Conservation (phyloP, 2,888 invertebrate genomes). For the Neoaliturus tenellus region DNA sequence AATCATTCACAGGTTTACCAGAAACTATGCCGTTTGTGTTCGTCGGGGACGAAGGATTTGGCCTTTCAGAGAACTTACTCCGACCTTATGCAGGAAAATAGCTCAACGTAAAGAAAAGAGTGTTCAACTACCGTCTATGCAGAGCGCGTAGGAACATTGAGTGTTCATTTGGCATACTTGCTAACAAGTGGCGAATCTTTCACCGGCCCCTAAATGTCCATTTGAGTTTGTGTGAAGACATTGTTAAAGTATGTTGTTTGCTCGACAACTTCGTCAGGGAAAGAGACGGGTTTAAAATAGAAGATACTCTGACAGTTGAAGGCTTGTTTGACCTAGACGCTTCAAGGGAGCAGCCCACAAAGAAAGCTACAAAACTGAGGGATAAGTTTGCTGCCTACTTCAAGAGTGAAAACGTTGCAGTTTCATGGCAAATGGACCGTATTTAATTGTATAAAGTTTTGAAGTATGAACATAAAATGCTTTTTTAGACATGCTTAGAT, state of each 20-base stretch:
- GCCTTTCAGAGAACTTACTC: constrained; percentile 53
- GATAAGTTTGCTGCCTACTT: constrained; percentile 36
- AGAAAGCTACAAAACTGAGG: constrained; percentile 26
- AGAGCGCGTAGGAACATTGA: constrained; percentile 65
- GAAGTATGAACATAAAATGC: too few relatives aligned
- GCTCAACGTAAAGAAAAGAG: constrained; percentile 59
- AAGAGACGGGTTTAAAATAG: constrained; percentile 60
- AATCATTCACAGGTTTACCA: background rate
- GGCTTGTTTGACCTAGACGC: constrained; percentile 43
- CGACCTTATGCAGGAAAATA: constrained; percentile 61
- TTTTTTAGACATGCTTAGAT: too few relatives aligned
- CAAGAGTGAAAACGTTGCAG: constrained; percentile 7
- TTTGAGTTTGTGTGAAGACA: constrained; percentile 64
- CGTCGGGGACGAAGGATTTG: constrained; percentile 64
- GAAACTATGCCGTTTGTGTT: constrained; percentile 58
- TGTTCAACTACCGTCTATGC: constrained; percentile 66
- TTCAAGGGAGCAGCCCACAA: background rate
- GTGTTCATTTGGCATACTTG: constrained; percentile 62
- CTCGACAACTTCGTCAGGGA: constrained; percentile 62
- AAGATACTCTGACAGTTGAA: constrained; percentile 61
- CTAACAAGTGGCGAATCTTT: constrained; percentile 70
- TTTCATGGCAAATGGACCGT: constrained; percentile 27
- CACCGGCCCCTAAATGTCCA: constrained; percentile 68
- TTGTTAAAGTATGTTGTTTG: constrained; percentile 67
- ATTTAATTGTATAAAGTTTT: background rate